Evolutionary conservation across 2,888 invertebrate species (phyloP).

Genomic region (Heteromyza rotundicornis): DNA sequence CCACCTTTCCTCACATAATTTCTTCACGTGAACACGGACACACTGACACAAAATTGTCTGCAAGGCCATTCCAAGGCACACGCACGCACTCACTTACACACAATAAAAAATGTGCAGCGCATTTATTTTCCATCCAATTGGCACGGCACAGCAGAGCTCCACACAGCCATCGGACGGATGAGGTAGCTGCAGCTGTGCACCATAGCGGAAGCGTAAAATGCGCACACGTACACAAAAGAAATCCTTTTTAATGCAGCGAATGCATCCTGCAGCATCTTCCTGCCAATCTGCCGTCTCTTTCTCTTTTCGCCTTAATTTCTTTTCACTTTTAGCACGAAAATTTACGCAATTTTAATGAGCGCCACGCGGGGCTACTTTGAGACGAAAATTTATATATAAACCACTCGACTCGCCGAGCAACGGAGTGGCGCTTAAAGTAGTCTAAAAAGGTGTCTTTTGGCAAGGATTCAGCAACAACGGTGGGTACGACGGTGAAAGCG

Average conservation of each 20-base stretch:
- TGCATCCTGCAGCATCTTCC: background rate
- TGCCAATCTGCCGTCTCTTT: background rate
- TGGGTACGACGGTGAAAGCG: background rate
- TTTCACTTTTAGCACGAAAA: background rate
- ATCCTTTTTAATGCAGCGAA: background rate
- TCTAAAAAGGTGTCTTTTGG: background rate
- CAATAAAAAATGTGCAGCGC: no score
- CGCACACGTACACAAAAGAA: background rate
- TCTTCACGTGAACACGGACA: no score
- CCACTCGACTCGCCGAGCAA: background rate
- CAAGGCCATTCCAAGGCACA: no score
- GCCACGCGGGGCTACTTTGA: background rate
- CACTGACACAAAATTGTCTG: no score
- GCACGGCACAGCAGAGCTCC: no score
- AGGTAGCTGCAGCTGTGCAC: background rate
- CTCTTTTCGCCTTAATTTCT: background rate
- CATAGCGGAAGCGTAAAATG: background rate
- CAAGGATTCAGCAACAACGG: background rate
- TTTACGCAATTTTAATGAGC: constrained; percentile 5
- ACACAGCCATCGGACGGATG: no score
- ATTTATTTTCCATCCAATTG: no score
- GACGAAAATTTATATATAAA: background rate
- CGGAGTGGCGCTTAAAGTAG: no score
- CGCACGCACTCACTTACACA: no score
- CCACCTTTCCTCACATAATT: no score